Evolutionary conservation across 2,797 vertebrate genomes (phyloP).

Genomic region (Synanceia verrucosa): DNA sequence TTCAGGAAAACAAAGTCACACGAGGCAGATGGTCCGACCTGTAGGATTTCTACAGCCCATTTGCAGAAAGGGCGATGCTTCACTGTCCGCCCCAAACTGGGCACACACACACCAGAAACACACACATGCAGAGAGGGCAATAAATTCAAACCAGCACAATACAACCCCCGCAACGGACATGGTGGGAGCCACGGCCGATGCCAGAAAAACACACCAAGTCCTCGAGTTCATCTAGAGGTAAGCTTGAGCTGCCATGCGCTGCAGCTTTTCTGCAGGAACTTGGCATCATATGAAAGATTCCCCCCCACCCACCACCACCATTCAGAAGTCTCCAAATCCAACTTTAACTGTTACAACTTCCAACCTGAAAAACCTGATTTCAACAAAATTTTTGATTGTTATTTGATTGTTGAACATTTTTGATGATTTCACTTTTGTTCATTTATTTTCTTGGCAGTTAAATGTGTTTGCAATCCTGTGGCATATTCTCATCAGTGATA

Average conservation of each 20-base stretch:
- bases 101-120: background rate
- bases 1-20: constrained; percentile 35
- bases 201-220: constrained; percentile 52
- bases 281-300: constrained; percentile 48
- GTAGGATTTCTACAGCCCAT: constrained; percentile 54
- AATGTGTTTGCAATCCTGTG: background rate
- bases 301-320: too few species aligned
- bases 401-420: too few species aligned
- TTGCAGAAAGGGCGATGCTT: constrained; percentile 52
- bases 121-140: constrained; percentile 42
- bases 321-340: constrained; percentile 17
- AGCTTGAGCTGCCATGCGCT: constrained; percentile 50
- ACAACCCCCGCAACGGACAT: constrained; percentile 44
- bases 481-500: background rate
- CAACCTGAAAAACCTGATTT: background rate
- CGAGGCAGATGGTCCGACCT: constrained; percentile 64
- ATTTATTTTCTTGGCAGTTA: background rate
- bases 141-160: constrained; percentile 69
- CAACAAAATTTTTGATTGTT: too few species aligned
- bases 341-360: constrained; percentile 13
- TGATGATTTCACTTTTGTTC: background rate
- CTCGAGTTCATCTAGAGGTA: constrained; percentile 70
- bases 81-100: constrained; percentile 48
- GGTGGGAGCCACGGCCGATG: constrained; percentile 48
- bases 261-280: constrained; percentile 33